Percentiles rank a stretch among this genome's conserved stretches.
phyloP scores from a whole-genome alignment of 1,140 invertebrate species.

The Acyrthosiphon pisum region DNA sequence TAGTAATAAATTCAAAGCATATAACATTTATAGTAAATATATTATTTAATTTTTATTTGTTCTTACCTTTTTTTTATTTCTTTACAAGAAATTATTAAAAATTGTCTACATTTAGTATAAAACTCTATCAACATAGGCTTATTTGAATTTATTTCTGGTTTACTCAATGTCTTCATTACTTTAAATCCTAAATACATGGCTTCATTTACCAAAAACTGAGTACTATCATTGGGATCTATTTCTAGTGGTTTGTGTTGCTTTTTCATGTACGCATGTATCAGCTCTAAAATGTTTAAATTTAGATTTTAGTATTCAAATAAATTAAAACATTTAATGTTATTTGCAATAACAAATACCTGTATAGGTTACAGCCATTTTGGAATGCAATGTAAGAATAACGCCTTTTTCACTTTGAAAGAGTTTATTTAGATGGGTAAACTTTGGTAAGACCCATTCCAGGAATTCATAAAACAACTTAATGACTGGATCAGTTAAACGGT shows the following conservation, averaged over 20 bases:
- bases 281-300: neutral
- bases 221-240: neutral
- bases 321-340: too few species aligned
- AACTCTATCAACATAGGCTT: neutral
- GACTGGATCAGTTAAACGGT: too few species aligned
- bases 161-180: neutral
- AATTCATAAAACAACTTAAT: too few species aligned
- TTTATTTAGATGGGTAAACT: too few species aligned
- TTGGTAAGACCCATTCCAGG: too few species aligned
- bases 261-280: neutral
- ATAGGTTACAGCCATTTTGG: too few species aligned
- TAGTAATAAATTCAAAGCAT: too few species aligned
- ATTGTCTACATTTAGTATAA: neutral
- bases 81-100: neutral
- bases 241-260: neutral
- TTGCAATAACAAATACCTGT: too few species aligned
- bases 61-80: slow-evolving; percentile 2
- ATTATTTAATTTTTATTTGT: neutral
- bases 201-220: neutral
- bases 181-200: neutral
- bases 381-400: too few species aligned
- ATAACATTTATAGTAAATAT: neutral
- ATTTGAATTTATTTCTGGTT: neutral
- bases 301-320: too few species aligned
- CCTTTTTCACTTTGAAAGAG: too few species aligned